These are phyloP conservation scores for Chirona hameri DNA, from an alignment of 2,888 invertebrate species.

Conservation along the genomic window DNA sequence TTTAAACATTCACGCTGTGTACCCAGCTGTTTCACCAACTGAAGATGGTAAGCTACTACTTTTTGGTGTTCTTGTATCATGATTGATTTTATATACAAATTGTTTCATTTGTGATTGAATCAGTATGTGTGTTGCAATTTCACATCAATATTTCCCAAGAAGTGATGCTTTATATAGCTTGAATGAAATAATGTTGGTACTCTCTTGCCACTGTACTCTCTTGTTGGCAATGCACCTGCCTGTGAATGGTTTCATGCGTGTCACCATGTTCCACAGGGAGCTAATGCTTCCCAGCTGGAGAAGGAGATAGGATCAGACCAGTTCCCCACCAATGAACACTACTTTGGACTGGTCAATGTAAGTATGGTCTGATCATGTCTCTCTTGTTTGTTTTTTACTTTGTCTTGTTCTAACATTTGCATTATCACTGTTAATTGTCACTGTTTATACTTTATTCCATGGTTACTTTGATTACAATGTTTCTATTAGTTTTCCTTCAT, in stretches of 20 bases:
- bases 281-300: conserved; percentile 98
- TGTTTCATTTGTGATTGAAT: neutral
- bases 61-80: neutral
- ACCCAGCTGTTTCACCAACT: neutral
- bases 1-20: neutral
- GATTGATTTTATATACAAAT: neutral
- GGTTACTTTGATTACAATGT: conserved; percentile 27
- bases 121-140: no score
- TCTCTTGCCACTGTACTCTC: neutral
- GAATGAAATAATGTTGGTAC: no score
- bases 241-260: neutral
- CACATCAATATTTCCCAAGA: no score
- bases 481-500: conserved; percentile 23
- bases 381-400: conserved; percentile 36
- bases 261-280: conserved; percentile 64
- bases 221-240: neutral
- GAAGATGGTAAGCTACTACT: neutral
- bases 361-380: conserved; percentile 50
- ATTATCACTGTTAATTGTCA: neutral
- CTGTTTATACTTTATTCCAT: neutral
- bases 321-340: conserved; percentile 97
- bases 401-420: neutral
- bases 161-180: no score
- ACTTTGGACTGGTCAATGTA: conserved; percentile 99
- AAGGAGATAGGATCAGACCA: conserved; percentile 98